Conservation (phyloP, 1,140 invertebrate species). For the Ceratina australensis region DNA sequence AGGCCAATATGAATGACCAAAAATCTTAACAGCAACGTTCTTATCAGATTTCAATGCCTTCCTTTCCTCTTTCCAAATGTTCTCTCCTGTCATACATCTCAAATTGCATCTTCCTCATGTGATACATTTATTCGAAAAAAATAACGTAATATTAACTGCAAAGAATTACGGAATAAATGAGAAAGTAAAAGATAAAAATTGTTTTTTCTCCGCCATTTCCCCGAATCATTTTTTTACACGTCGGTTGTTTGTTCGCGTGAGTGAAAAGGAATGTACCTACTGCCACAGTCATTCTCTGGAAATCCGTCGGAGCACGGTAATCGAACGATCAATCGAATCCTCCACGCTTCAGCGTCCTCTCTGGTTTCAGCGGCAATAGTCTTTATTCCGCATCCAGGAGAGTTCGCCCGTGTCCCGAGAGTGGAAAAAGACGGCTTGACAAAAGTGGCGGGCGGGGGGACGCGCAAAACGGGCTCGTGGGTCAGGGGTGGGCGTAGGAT, state of each 20-base stretch:
- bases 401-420: slow-evolving; percentile 32
- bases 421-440: slow-evolving; percentile 36
- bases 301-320: slow-evolving; percentile 43
- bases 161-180: too few species aligned
- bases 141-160: too few species aligned
- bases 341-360: slow-evolving; percentile 27
- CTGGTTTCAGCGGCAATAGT: slow-evolving; percentile 14
- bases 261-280: slow-evolving; percentile 40
- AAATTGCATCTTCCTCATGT: too few species aligned
- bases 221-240: slow-evolving; percentile 21
- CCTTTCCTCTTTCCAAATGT: too few species aligned
- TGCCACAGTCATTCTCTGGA: slow-evolving; percentile 34
- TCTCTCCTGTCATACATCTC: too few species aligned
- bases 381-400: slow-evolving; percentile 39
- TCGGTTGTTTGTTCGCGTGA: slow-evolving; percentile 29
- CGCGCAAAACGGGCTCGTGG: neutral
- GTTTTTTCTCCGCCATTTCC: too few species aligned
- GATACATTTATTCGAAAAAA: too few species aligned
- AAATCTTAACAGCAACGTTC: too few species aligned
- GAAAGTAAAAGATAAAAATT: too few species aligned
- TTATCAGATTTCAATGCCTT: too few species aligned
- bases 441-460: slow-evolving; percentile 7
- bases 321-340: slow-evolving; percentile 52
- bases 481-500: slow-evolving; percentile 1
- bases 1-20: too few species aligned